Evolutionary conservation across 1,140 invertebrate genomes (phyloP).

Genomic region (Nebria ingens): DNA sequence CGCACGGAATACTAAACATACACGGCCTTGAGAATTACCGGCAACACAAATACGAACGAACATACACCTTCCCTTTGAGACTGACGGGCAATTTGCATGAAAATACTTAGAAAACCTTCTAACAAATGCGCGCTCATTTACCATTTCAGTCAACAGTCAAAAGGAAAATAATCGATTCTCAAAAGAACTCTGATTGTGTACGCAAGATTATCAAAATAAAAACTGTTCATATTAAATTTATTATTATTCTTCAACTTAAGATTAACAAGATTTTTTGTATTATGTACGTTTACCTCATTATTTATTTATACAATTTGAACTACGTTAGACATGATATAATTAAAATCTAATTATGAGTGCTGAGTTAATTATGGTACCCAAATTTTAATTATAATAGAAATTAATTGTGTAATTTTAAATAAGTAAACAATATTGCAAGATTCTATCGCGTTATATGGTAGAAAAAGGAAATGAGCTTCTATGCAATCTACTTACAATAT

Average conservation of each 20-base stretch:
- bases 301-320: too few relatives aligned
- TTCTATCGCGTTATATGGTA: too few relatives aligned
- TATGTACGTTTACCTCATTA: too few relatives aligned
- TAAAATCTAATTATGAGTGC: too few relatives aligned
- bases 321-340: too few relatives aligned
- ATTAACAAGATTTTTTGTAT: not conserved
- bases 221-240: not conserved
- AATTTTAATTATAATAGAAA: too few relatives aligned
- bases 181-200: not conserved
- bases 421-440: not conserved
- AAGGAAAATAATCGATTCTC: not conserved
- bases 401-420: not conserved
- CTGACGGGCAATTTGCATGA: not conserved
- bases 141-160: not conserved
- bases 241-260: not conserved
- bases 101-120: not conserved
- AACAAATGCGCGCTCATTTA: not conserved
- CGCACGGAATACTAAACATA: not conserved
- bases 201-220: not conserved
- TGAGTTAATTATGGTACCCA: too few relatives aligned
- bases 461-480: too few relatives aligned
- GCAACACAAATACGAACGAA: not conserved
- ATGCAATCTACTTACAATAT: too few relatives aligned
- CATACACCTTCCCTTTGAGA: not conserved
- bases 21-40: not conserved